phyloP scores from a whole-genome alignment of 2,113 vertebrate genomes.

The Sebastes fasciatus region DNA sequence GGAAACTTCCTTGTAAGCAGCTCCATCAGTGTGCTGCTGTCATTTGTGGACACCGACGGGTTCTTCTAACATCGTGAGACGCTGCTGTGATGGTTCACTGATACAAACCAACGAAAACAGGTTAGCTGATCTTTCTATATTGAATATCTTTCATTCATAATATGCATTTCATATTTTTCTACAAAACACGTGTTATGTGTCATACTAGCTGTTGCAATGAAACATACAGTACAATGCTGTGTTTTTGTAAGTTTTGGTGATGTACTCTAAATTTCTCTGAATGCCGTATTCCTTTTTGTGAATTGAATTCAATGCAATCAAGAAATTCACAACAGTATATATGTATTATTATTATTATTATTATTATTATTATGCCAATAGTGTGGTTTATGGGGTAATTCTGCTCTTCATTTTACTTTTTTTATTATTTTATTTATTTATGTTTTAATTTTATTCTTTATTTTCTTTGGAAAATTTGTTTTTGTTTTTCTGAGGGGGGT shows the following conservation, averaged over 20 bases:
- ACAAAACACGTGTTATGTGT: background rate
- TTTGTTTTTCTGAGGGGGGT: too few species aligned
- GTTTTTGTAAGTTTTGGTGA: background rate
- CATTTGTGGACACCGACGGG: background rate
- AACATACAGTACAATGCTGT: background rate
- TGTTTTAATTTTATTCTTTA: too few species aligned
- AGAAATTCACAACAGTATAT: too few species aligned
- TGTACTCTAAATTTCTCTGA: background rate
- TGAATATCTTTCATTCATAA: background rate
- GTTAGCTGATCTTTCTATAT: slow-evolving; percentile 9
- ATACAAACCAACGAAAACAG: background rate
- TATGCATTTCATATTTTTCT: background rate
- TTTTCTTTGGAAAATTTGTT: too few species aligned
- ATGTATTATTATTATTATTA: too few species aligned
- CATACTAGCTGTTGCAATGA: background rate
- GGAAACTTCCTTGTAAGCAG: background rate
- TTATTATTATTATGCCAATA: too few species aligned
- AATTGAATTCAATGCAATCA: too few species aligned
- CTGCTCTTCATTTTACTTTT: too few species aligned
- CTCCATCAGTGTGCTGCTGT: background rate
- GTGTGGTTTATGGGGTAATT: too few species aligned
- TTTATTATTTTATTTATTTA: too few species aligned
- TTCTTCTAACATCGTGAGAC: background rate
- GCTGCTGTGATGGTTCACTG: slow-evolving; percentile 10
- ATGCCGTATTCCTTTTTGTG: background rate